Base-by-base conservation (phyloP, 2,888 invertebrate species). In the Cerastoderma edule region DNA sequence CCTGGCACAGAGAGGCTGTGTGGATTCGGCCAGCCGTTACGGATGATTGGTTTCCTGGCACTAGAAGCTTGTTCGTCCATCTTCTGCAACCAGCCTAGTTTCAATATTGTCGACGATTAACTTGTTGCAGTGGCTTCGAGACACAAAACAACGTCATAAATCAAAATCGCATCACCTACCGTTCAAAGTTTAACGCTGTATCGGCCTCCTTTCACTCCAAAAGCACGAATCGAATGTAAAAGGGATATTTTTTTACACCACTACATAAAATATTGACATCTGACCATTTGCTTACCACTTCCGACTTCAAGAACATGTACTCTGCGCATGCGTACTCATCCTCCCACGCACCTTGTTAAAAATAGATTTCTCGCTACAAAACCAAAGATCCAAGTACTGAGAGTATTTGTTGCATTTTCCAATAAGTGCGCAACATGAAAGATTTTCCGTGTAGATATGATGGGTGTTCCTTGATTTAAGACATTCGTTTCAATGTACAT, bases 301-400 rank as follows among this genome's bases (percentile, higher is more conserved):
- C 78, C 75, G 74, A 73, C 73, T 73, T 75, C 74, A 63, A 70
- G 53, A 63, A 68, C 48, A 72, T 50, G 33, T n/a, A 35, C 28
- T 65, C 4, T 75, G 75, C 80, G 80, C 80, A 80, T 80, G 80
- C 80, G 77, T 67, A 69, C 66, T 35, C 77, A 77, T 80, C 74
- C 80, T 64, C 80, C 80, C 80, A 80, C 80, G 80, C 78, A 74
- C 39, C 13, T 8, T 39, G 22, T 24, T 63, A 63, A 39, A 63
- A 63, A 63, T 63, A 63, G 44, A 44, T 39, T 24, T 27, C 33
- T 63, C 35, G 54, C 54, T 28, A 19, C 57, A 24, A n/a, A 22
- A 57, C 57, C 22, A 32, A n/a, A 57, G 33, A 57, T 57, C 57
- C n/a, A 57, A 57, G 57, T 57, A 57, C 33, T 53, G n/a, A n/a